Evolutionary conservation across 2,797 vertebrate species (phyloP), one percentile per base, ranked within the genome.

Genomic region (Micromesistius poutassou): DNA sequence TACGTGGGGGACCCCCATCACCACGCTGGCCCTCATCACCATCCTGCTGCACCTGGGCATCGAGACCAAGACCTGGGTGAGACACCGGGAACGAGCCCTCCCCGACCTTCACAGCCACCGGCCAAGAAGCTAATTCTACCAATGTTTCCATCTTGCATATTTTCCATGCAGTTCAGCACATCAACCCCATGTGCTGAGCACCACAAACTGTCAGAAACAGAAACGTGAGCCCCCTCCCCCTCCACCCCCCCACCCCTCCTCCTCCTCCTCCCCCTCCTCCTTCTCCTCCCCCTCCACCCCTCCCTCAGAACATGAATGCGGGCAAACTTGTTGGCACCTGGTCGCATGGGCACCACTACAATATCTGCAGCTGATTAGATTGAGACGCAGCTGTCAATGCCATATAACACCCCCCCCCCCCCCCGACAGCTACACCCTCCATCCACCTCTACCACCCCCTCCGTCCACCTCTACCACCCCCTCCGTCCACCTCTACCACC

Each of bases 31-130:
- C 0, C 94, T 99, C 73, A 87, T 98, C 86, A 98, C 97, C 81
- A 97, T 99, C 84, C 94, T 99, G 81, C 84, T 98, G 74, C 98
- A 99, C 88, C 91, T 99, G 90, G 96, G 97, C 74, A 95, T 99
- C 62, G 98, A 99, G 92, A 99, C 97, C 82, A 99, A 97, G 93
- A 99, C 98, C 80, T 99, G 97, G 98, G 98, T 99, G 90, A 96
- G 94, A 8, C 35, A 10, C 16, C 30, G 9, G 38, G 38, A 28
- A 40, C 35, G 25, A 40, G n/a, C 36, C 36, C 30, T 14, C 46
- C 19, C 46, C 10, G 55, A 62, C 55, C 55, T 62, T 19, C 55
- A 55, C 6, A 1, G 16, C 16, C 0, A 13, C 42, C 36, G 36
- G 42, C 42, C 2, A 22, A n/a, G 3, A 55, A 19, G 55, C 55